Percentiles rank a stretch among this genome's conserved stretches.
phyloP scores from a whole-genome alignment of 2,797 vertebrate genomes.

The Salmo trutta region DNA sequence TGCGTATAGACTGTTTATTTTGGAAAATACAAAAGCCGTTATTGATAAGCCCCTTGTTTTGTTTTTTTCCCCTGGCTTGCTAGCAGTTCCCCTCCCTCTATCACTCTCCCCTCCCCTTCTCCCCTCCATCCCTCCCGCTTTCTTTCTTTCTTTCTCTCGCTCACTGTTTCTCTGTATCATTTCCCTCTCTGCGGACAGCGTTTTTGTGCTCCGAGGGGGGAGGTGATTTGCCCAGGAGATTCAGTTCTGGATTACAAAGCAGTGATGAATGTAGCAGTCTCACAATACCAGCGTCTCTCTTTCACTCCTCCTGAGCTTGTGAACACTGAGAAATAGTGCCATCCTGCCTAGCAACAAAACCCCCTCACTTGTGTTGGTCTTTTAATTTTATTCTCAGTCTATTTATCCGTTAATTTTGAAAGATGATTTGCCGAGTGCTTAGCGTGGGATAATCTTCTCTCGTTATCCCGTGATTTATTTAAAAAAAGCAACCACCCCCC shows the following conservation, averaged over 20 bases:
- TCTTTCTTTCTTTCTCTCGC: constrained; percentile 39
- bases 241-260: constrained; percentile 66
- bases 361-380: constrained; percentile 24
- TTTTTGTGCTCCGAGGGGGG: constrained; percentile 48
- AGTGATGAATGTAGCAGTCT: constrained; percentile 54
- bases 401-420: constrained; percentile 15
- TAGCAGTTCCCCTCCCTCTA: constrained; percentile 34
- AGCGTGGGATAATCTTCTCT: constrained; percentile 51
- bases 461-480: constrained; percentile 25
- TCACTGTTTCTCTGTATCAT: constrained; percentile 40
- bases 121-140: no score
- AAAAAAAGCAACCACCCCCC: constrained; percentile 25
- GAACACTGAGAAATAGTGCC: constrained; percentile 3
- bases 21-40: constrained; percentile 45
- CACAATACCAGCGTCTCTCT: constrained; percentile 29
- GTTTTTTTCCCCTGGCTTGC: constrained; percentile 20
- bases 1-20: constrained; percentile 43
- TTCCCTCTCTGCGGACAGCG: constrained; percentile 51
- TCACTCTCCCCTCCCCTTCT: constrained; percentile 22
- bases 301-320: constrained; percentile 9
- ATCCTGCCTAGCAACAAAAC: constrained; percentile 14
- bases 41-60: constrained; percentile 68
- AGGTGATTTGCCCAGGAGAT: constrained; percentile 35
- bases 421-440: constrained; percentile 35
- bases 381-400: not conserved